Percentiles rank a stretch among this genome's conserved stretches.
Conservation (phyloP, 2,888 invertebrate species). For the Mamestra brassicae region DNA sequence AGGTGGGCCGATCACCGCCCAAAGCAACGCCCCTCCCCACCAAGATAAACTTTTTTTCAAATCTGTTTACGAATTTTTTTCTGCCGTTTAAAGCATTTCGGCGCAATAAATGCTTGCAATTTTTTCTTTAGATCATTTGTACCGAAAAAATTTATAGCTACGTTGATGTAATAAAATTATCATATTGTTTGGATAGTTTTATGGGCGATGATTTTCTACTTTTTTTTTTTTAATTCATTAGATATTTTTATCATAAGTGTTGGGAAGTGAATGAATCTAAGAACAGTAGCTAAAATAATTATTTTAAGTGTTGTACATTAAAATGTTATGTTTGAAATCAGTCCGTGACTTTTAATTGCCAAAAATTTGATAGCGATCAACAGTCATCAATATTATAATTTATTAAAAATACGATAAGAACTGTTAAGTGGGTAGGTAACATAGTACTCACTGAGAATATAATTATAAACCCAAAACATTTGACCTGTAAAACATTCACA, state of each 20-base stretch:
- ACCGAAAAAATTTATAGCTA: conserved; percentile 56
- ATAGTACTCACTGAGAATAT: background rate
- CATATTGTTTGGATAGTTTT: conserved; percentile 63
- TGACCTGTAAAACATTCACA: background rate
- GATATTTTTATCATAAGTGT: conserved; percentile 29
- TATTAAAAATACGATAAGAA: conserved; percentile 16
- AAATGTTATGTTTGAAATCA: conserved; percentile 23
- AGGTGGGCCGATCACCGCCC: conserved; percentile 75
- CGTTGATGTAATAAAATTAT: conserved; percentile 60
- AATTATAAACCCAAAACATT: background rate
- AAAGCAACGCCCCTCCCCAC: conserved; percentile 75
- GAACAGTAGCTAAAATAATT: conserved; percentile 22
- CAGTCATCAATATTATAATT: background rate
- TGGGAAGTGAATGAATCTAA: conserved; percentile 16
- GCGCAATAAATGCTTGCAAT: conserved; percentile 68
- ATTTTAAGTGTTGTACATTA: conserved; percentile 18
- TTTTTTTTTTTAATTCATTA: conserved; percentile 46
- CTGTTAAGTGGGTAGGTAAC: background rate
- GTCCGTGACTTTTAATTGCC: conserved; percentile 29
- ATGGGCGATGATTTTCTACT: conserved; percentile 48
- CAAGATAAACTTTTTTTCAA: conserved; percentile 71
- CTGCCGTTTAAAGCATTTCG: conserved; percentile 71
- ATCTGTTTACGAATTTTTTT: conserved; percentile 78
- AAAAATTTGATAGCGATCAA: conserved; percentile 6
- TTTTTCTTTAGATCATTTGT: conserved; percentile 62